phyloP scores from a whole-genome alignment of 2,888 invertebrate species.

The Erannis defoliaria region DNA sequence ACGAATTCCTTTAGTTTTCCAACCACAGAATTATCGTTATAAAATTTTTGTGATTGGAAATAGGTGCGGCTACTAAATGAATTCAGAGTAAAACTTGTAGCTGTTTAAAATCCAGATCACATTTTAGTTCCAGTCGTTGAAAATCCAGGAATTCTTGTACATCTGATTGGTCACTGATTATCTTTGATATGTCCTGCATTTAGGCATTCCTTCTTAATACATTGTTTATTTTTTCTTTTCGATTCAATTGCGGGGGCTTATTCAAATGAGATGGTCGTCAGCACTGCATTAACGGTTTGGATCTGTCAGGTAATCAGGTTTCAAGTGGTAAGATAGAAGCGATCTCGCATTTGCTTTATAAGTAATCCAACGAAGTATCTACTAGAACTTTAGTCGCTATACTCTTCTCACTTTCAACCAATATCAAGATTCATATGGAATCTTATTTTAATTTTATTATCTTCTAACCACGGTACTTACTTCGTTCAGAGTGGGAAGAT shows the following conservation, averaged over 20 bases:
- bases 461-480: slow-evolving; percentile 57
- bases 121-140: slow-evolving; percentile 40
- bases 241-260: slow-evolving; percentile 67
- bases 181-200: slow-evolving; percentile 46
- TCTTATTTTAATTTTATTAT: slow-evolving; percentile 67
- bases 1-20: slow-evolving; percentile 8
- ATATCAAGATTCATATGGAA: slow-evolving; percentile 46
- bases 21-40: slow-evolving; percentile 25
- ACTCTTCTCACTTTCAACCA: slow-evolving; percentile 42
- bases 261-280: slow-evolving; percentile 70
- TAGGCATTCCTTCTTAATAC: slow-evolving; percentile 40
- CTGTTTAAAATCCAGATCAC: slow-evolving; percentile 28
- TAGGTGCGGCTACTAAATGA: slow-evolving; percentile 7
- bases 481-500: slow-evolving; percentile 54
- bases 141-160: slow-evolving; percentile 33
- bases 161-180: slow-evolving; percentile 44
- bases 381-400: slow-evolving; percentile 22
- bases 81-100: slow-evolving; percentile 1
- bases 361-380: slow-evolving; percentile 16
- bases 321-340: slow-evolving; percentile 48
- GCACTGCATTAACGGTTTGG: slow-evolving; percentile 60
- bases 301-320: slow-evolving; percentile 24
- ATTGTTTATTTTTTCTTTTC: slow-evolving; percentile 54
- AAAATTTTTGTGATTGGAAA: slow-evolving; percentile 35
- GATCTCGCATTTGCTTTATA: slow-evolving; percentile 21